Evolutionary conservation across 2,797 vertebrate genomes (phyloP).

Genomic region (Trachops cirrhosus): DNA sequence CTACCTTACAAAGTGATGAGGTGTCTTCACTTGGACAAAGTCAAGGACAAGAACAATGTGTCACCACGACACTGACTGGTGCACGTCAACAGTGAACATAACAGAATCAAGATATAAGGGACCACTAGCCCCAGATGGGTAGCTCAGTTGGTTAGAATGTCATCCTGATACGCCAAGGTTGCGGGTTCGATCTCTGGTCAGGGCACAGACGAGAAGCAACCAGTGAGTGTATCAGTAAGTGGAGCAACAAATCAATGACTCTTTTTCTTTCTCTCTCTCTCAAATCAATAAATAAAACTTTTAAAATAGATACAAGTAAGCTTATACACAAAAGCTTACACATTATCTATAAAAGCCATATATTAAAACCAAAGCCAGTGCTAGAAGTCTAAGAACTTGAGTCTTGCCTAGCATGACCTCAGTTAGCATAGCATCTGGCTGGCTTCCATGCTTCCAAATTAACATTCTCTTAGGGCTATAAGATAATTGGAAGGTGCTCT

Average conservation of each 20-base stretch:
- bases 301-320: neutral
- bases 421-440: neutral
- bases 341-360: accelerated
- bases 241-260: neutral
- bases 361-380: neutral
- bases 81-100: neutral
- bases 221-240: neutral
- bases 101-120: neutral
- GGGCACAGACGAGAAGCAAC: neutral
- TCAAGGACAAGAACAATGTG: neutral
- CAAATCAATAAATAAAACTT: too few species aligned
- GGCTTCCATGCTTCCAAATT: neutral
- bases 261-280: neutral
- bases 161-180: neutral
- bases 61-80: neutral
- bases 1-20: neutral
- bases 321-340: neutral
- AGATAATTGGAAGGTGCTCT: neutral
- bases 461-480: neutral
- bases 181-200: neutral
- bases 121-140: neutral
- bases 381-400: neutral
- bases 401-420: neutral
- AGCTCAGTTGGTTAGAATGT: neutral
- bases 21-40: neutral